Conservation (phyloP, 2,888 invertebrate genomes). For the Chalcosyrphus nemorum region DNA sequence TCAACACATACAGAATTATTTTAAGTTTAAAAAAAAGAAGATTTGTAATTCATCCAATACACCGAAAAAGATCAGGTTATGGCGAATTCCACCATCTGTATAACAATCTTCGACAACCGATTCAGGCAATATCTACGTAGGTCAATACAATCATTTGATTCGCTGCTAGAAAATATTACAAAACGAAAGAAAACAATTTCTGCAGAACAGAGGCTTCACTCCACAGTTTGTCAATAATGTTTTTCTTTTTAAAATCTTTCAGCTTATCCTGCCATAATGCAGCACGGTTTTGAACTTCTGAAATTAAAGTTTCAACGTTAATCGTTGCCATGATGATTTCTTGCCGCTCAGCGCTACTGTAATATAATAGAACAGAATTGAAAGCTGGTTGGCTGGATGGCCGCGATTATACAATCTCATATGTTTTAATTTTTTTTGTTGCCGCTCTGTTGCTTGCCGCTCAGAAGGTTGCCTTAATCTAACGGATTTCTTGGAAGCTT, state of each 20-base stretch:
- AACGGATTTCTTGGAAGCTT: too few relatives aligned
- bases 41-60: too few relatives aligned
- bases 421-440: too few relatives aligned
- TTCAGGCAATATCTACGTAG: too few relatives aligned
- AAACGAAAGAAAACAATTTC: neutral
- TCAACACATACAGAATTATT: neutral
- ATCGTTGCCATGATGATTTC: slow-evolving; percentile 1
- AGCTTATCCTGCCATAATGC: slow-evolving; percentile 18
- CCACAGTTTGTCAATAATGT: neutral
- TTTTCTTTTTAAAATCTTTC: slow-evolving; percentile 17
- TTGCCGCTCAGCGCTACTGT: neutral
- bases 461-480: too few relatives aligned
- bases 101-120: neutral
- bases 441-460: neutral
- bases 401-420: too few relatives aligned
- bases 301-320: neutral
- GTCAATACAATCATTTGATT: too few relatives aligned
- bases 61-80: too few relatives aligned
- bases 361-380: slow-evolving; percentile 18
- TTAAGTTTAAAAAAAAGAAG: neutral
- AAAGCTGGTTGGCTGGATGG: too few relatives aligned
- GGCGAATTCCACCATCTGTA: neutral
- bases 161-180: too few relatives aligned
- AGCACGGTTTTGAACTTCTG: slow-evolving; percentile 4
- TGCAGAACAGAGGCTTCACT: neutral